These are phyloP conservation scores for Platerodrilus igneus DNA, from an alignment of 2,888 invertebrate species.

Conservation along the genomic window DNA sequence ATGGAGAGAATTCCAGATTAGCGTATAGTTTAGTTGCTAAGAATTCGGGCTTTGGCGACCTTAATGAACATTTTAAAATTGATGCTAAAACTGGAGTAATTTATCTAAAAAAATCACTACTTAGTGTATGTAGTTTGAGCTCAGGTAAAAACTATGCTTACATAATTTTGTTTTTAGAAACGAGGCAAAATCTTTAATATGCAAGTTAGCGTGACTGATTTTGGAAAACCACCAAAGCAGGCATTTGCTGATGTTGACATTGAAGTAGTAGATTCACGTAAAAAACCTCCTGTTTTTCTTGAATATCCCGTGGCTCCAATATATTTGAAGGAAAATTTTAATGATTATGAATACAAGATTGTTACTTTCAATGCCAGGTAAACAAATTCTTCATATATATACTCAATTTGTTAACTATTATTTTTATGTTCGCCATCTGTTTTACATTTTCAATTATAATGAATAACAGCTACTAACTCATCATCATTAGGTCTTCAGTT, in stretches of 20 bases:
- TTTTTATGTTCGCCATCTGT: too few species aligned
- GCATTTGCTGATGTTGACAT: slow-evolving; percentile 76
- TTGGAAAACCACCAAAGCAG: slow-evolving; percentile 61
- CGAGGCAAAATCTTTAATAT: slow-evolving; percentile 62
- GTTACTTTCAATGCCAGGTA: slow-evolving; percentile 67
- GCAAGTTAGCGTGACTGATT: slow-evolving; percentile 73
- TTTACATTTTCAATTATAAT: background rate
- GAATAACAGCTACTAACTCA: too few species aligned
- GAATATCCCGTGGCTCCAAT: slow-evolving; percentile 58
- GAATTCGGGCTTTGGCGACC: slow-evolving; percentile 47
- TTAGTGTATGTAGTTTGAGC: slow-evolving; percentile 30
- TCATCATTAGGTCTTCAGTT: too few species aligned
- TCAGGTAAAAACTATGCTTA: slow-evolving; percentile 8
- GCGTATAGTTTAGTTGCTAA: slow-evolving; percentile 60
- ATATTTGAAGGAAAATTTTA: slow-evolving; percentile 68
- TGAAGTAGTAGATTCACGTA: slow-evolving; percentile 80
- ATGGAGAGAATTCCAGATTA: slow-evolving; percentile 84
- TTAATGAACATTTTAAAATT: slow-evolving; percentile 68
- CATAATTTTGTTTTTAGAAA: slow-evolving; percentile 48
- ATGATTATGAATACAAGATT: slow-evolving; percentile 65
- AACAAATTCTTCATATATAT: slow-evolving; percentile 44
- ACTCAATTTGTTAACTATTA: too few species aligned
- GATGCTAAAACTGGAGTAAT: slow-evolving; percentile 81
- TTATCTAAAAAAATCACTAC: slow-evolving; percentile 38
- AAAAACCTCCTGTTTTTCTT: slow-evolving; percentile 74